These are phyloP conservation scores for Drosophila murphyi DNA, from an alignment of 1,140 invertebrate genomes.

Conservation along the genomic window DNA sequence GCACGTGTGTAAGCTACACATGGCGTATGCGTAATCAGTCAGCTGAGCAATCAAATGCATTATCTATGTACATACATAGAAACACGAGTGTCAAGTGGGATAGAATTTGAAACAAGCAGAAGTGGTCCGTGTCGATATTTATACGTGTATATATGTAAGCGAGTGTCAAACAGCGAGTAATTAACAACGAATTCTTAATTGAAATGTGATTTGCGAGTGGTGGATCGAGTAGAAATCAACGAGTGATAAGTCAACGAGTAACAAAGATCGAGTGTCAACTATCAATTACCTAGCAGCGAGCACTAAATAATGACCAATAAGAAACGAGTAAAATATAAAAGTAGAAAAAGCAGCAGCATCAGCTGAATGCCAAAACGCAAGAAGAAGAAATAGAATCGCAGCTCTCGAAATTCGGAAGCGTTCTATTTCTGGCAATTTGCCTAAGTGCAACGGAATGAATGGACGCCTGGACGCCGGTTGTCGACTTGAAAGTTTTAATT, in stretches of 20 bases:
- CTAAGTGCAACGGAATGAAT: conserved; percentile 71
- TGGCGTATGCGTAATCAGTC: conserved; percentile 47
- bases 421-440: conserved; percentile 68
- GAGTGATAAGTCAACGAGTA: background rate
- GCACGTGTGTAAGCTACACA: conserved; percentile 6
- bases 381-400: background rate
- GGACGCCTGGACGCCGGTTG: conserved; percentile 32
- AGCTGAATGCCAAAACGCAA: background rate
- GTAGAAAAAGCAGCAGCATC: background rate
- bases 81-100: background rate
- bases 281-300: background rate
- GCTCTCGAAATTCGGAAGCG: conserved; percentile 12
- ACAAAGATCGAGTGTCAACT: background rate
- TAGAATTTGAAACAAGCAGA: too few species aligned
- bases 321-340: background rate
- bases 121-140: too few species aligned
- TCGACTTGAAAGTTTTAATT: conserved; percentile 73
- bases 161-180: background rate
- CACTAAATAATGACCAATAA: background rate
- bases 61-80: background rate
- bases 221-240: background rate
- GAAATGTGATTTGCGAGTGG: background rate
- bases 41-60: conserved; percentile 24
- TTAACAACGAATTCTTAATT: too few species aligned
- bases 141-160: background rate